Evolutionary conservation across 2,888 invertebrate genomes (phyloP).

Genomic region (Mesochorus sp.): DNA sequence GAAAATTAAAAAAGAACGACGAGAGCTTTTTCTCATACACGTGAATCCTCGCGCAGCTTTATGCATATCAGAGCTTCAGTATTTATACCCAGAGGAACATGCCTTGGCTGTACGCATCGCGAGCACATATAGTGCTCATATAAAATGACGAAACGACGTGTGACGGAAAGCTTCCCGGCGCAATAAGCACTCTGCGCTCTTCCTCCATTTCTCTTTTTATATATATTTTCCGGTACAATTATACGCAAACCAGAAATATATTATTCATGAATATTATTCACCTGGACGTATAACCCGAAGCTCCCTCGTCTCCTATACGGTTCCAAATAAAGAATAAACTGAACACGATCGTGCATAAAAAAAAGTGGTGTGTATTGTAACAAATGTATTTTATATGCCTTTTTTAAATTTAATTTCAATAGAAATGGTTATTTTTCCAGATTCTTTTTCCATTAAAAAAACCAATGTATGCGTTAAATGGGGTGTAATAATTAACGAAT

Average conservation of each 20-base stretch:
- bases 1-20: conserved; percentile 18
- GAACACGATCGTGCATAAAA: conserved; percentile 11
- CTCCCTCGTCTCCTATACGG: not conserved
- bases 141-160: conserved; percentile 17
- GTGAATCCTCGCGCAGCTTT: not conserved
- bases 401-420: too few relatives aligned
- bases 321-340: conserved; percentile 31
- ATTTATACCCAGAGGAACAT: conserved; percentile 27
- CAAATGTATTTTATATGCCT: too few relatives aligned
- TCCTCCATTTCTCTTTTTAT: not conserved
- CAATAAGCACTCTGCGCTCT: conserved; percentile 26
- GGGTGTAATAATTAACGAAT: too few relatives aligned
- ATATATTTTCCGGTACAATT: not conserved
- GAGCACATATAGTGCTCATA: too few relatives aligned
- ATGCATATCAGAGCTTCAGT: conserved; percentile 7
- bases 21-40: not conserved
- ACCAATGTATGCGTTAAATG: too few relatives aligned
- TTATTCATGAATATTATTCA: conserved; percentile 24
- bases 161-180: conserved; percentile 24
- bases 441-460: too few relatives aligned
- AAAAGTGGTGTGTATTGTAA: too few relatives aligned
- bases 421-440: too few relatives aligned
- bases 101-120: not conserved
- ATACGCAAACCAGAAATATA: not conserved
- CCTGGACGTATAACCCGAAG: conserved; percentile 5